phyloP scores from a whole-genome alignment of 2,797 vertebrate genomes.

The Liasis olivaceus region DNA sequence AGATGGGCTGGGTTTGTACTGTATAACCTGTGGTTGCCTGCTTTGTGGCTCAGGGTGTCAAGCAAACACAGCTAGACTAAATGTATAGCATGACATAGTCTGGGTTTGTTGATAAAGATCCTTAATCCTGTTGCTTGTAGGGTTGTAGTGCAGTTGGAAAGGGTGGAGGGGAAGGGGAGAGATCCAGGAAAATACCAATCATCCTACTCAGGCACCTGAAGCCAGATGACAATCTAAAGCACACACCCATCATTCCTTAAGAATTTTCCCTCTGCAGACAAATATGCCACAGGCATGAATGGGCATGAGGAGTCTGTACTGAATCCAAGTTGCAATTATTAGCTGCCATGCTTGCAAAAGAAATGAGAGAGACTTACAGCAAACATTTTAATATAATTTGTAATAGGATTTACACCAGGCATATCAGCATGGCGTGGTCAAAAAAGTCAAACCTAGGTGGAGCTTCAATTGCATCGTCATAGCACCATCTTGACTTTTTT shows the following conservation, averaged over 20 bases:
- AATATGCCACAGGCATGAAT: constrained; percentile 25
- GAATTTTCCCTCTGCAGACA: constrained; percentile 43
- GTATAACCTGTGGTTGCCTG: not conserved
- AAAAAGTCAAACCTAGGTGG: not conserved
- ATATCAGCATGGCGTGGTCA: not conserved
- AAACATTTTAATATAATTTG: constrained; percentile 17
- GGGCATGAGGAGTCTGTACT: constrained; percentile 20
- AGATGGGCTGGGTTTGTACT: not conserved
- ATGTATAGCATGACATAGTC: constrained; percentile 42
- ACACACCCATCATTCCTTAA: constrained; percentile 35
- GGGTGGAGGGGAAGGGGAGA: constrained; percentile 40
- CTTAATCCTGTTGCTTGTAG: constrained; percentile 45
- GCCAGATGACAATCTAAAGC: constrained; percentile 51
- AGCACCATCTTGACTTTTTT: not conserved
- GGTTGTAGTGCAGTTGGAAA: constrained; percentile 59
- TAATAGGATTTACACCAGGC: not conserved
- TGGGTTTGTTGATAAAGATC: constrained; percentile 57
- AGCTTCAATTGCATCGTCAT: not conserved
- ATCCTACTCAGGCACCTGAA: constrained; percentile 49
- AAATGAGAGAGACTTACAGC: not conserved
- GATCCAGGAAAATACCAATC: constrained; percentile 14
- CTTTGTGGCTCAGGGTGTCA: not conserved
- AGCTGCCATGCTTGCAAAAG: not conserved
- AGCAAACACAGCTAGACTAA: not conserved
- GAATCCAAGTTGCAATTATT: constrained; percentile 26